phyloP scores from a whole-genome alignment of 1,140 invertebrate species.

The Hyles vespertilio region DNA sequence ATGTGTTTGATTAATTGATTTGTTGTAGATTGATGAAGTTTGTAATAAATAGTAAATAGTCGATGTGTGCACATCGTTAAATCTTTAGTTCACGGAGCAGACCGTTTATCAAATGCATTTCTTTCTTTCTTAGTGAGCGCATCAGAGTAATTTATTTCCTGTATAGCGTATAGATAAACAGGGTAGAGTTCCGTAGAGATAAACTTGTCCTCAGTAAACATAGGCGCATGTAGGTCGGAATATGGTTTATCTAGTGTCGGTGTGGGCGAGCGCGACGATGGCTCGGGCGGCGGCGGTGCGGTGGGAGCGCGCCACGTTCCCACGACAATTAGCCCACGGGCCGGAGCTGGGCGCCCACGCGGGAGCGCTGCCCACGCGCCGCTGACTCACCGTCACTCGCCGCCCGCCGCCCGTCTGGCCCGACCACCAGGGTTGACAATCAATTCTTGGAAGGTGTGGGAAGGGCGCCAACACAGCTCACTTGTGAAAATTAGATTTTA shows the following conservation, averaged over 20 bases:
- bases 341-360: conserved; percentile 22
- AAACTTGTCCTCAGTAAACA: no score
- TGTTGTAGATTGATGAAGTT: no score
- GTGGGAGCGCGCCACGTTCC: conserved; percentile 36
- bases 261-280: conserved; percentile 2
- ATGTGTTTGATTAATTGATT: background rate
- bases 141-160: background rate
- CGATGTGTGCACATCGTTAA: no score
- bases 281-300: conserved; percentile 23
- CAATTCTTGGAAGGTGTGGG: conserved; percentile 5
- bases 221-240: no score
- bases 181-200: no score
- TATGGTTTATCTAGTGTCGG: no score
- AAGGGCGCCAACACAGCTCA: conserved; percentile 10
- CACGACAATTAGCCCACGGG: conserved; percentile 66
- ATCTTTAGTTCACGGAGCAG: no score
- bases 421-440: conserved; percentile 14
- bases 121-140: no score
- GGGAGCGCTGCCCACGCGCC: conserved; percentile 23
- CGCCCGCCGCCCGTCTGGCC: conserved; percentile 19
- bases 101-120: no score
- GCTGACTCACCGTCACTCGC: conserved; percentile 27
- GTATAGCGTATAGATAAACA: background rate
- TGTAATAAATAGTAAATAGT: no score
- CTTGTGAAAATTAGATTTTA: conserved; percentile 2